Conservation (phyloP, 1,140 invertebrate species). For the Drosophila aff. region DNA sequence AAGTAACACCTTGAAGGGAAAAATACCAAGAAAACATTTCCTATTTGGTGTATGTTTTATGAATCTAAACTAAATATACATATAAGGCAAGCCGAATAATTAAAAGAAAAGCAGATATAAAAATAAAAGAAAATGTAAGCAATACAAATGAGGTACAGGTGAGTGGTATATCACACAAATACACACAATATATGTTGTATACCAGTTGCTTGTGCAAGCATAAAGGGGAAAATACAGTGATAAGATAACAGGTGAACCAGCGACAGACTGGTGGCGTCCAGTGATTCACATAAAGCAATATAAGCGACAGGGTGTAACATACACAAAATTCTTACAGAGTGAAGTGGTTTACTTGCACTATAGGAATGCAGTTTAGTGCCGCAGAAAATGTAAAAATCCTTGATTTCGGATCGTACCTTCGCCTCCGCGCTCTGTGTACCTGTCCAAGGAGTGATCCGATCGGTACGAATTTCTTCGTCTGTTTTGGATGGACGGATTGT, state of each 20-base stretch:
- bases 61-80: too few relatives aligned
- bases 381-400: conserved; percentile 6
- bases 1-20: neutral
- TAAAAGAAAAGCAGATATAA: neutral
- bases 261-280: conserved; percentile 21
- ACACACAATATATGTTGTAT: neutral
- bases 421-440: conserved; percentile 81
- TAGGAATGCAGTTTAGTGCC: conserved; percentile 11
- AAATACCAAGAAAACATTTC: neutral
- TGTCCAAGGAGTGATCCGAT: conserved; percentile 82
- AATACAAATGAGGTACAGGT: neutral
- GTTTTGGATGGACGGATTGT: conserved; percentile 67
- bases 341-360: conserved; percentile 5
- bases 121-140: neutral
- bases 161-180: neutral
- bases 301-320: conserved; percentile 19
- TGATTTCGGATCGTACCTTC: conserved; percentile 66
- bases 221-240: conserved; percentile 36
- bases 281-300: conserved; percentile 51
- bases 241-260: conserved; percentile 54
- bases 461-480: conserved; percentile 70
- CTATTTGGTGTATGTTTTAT: neutral
- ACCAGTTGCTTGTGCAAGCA: conserved; percentile 39
- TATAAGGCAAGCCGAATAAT: neutral
- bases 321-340: conserved; percentile 10